A percentile compares a stretch with the other conserved stretches of the same genome.
Conservation (phyloP, 2,113 vertebrate species). For the Tragelaphus strepsiceros region DNA sequence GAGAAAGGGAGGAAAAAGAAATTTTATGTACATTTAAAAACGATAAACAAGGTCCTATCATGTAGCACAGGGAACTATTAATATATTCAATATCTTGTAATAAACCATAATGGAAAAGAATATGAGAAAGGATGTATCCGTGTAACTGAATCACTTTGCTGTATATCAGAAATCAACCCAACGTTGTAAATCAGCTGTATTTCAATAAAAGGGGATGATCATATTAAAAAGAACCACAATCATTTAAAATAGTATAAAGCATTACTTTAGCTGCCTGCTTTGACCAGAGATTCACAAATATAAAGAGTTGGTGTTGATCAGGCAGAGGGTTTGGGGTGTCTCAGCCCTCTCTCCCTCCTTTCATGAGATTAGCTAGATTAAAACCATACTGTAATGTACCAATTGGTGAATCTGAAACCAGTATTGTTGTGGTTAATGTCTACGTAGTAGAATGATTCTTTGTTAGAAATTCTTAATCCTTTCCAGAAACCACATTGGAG, state of each 20-base stretch:
- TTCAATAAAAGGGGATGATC: neutral
- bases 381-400: neutral
- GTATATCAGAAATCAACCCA: neutral
- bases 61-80: neutral
- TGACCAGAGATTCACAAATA: neutral
- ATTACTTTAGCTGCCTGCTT: neutral
- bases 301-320: neutral
- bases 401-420: neutral
- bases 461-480: neutral
- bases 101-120: neutral
- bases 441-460: neutral
- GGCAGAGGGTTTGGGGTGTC: neutral
- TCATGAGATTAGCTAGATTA: neutral
- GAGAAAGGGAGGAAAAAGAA: neutral
- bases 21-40: neutral
- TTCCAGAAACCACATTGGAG: neutral
- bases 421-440: neutral
- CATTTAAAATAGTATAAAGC: neutral
- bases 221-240: neutral
- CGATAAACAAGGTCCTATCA: neutral
- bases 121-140: neutral
- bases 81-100: neutral
- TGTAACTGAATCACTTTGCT: neutral
- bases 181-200: neutral
- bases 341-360: neutral